phyloP scores from a whole-genome alignment of 2,888 invertebrate genomes.

The Polymixis flavicincta region DNA sequence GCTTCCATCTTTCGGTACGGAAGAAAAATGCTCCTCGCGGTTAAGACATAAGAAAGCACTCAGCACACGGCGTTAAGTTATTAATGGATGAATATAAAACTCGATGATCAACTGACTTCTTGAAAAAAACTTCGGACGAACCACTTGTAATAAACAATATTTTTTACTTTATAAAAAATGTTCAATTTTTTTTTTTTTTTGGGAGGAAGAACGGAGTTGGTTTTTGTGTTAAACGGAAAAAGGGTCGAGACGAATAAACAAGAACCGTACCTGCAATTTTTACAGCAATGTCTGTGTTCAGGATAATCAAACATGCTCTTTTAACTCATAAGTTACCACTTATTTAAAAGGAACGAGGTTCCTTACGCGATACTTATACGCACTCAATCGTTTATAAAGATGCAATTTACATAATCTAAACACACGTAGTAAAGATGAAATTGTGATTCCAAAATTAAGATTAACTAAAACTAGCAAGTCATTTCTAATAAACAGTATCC shows the following conservation, averaged over 20 bases:
- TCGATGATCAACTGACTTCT: slow-evolving; percentile 72
- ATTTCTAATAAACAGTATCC: too few relatives aligned
- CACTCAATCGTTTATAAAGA: too few relatives aligned
- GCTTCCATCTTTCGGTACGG: slow-evolving; percentile 56
- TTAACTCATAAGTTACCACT: too few relatives aligned
- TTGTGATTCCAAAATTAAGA: too few relatives aligned
- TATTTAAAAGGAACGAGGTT: too few relatives aligned
- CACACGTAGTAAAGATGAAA: too few relatives aligned
- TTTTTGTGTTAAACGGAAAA: not conserved
- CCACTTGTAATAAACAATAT: slow-evolving; percentile 45
- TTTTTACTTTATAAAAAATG: slow-evolving; percentile 31
- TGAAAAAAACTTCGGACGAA: slow-evolving; percentile 51
- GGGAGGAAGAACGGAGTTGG: not conserved
- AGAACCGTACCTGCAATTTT: not conserved
- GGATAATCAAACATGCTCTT: too few relatives aligned
- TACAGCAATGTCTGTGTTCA: too few relatives aligned
- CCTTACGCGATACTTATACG: too few relatives aligned
- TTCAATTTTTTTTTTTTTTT: slow-evolving; percentile 1
- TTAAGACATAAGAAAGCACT: slow-evolving; percentile 82
- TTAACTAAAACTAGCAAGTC: too few relatives aligned
- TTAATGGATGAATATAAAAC: slow-evolving; percentile 81
- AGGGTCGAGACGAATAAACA: not conserved
- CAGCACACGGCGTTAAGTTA: slow-evolving; percentile 74
- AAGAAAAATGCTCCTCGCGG: slow-evolving; percentile 74
- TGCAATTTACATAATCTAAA: too few relatives aligned